phyloP scores from a whole-genome alignment of 2,888 invertebrate genomes.

The Neoitamus cyanurus region DNA sequence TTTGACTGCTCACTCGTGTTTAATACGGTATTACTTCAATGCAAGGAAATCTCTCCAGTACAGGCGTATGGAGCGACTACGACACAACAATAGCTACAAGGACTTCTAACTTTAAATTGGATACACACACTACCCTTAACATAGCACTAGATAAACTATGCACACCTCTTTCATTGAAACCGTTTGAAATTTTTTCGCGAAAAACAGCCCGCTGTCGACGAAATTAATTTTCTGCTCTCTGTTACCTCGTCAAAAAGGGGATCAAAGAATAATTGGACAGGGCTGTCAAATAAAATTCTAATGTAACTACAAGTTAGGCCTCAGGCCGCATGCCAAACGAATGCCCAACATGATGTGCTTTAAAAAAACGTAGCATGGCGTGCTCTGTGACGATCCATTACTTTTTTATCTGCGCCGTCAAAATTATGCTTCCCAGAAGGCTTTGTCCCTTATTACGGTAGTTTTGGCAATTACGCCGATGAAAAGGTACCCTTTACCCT shows the following conservation, averaged over 20 bases:
- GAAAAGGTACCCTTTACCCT: neutral
- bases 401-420: neutral
- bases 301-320: neutral
- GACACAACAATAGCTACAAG: too few species aligned
- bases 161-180: too few species aligned
- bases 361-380: neutral
- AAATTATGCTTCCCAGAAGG: too few species aligned
- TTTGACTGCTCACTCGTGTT: too few species aligned
- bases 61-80: too few species aligned
- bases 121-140: too few species aligned
- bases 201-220: too few species aligned
- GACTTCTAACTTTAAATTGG: too few species aligned
- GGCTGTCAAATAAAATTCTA: neutral
- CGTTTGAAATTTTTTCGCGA: too few species aligned
- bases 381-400: neutral
- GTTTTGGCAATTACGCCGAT: neutral
- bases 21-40: too few species aligned
- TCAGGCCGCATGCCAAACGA: neutral
- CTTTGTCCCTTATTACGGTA: neutral
- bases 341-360: neutral
- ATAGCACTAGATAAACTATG: too few species aligned
- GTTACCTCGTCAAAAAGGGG: neutral
- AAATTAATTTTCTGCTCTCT: neutral
- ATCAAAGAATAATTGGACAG: neutral
- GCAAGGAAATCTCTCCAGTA: too few species aligned